Percentiles rank a stretch among this genome's conserved stretches.
These are phyloP conservation scores for Menidia beryllina DNA, from an alignment of 2,113 vertebrate species.

Conservation along the genomic window DNA sequence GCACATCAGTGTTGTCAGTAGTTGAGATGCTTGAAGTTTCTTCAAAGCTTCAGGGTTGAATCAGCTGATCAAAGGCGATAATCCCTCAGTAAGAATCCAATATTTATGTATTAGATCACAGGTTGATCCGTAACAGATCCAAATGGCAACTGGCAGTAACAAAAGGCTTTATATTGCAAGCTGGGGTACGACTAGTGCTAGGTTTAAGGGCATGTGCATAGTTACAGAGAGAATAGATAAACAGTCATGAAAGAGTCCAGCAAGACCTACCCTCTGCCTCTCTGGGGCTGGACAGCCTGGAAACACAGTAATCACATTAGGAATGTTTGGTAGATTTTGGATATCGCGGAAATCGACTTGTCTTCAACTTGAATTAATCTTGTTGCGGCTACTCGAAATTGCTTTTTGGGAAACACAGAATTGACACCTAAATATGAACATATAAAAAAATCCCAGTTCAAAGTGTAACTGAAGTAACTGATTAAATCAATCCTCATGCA, in stretches of 20 bases:
- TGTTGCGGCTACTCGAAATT: too few relatives aligned
- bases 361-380: too few relatives aligned
- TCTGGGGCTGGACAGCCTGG: not conserved
- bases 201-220: constrained; percentile 23
- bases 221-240: not conserved
- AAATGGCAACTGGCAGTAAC: constrained; percentile 34
- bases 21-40: constrained; percentile 38
- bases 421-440: constrained; percentile 4
- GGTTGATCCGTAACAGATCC: constrained; percentile 48
- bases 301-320: not conserved
- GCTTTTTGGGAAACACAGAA: too few relatives aligned
- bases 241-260: not conserved
- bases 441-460: too few relatives aligned
- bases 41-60: constrained; percentile 47
- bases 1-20: constrained; percentile 1
- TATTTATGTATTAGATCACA: constrained; percentile 47
- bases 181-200: not conserved
- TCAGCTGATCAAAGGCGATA: constrained; percentile 63
- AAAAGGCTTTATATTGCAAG: constrained; percentile 16
- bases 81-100: constrained; percentile 47
- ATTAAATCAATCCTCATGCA: constrained; percentile 36
- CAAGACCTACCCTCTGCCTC: not conserved
- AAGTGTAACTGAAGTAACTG: constrained; percentile 50
- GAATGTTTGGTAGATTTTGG: not conserved
- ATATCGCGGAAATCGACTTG: not conserved